Evolutionary conservation across 2,113 vertebrate genomes (phyloP).

Genomic region (Ammodytes marinus): DNA sequence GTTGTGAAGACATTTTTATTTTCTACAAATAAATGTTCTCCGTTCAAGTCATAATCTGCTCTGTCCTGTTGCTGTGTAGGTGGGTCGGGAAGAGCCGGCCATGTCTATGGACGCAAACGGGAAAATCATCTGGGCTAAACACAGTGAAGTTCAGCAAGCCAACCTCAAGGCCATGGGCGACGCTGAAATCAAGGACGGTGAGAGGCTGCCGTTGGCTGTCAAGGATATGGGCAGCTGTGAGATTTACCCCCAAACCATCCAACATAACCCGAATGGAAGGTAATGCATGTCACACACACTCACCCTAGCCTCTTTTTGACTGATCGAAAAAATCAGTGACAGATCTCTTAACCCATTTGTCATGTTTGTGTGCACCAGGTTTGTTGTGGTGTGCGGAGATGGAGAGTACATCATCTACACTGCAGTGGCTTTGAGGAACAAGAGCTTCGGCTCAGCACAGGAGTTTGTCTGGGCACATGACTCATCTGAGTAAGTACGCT

Average conservation of each 20-base stretch:
- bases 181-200: slow-evolving; percentile 97
- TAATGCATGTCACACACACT: slow-evolving; percentile 58
- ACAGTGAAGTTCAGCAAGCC: slow-evolving; percentile 98
- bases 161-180: slow-evolving; percentile 99
- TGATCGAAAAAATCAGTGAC: too few relatives aligned
- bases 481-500: slow-evolving; percentile 94
- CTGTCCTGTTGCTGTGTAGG: slow-evolving; percentile 78
- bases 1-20: neutral
- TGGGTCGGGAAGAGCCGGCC: slow-evolving; percentile 97
- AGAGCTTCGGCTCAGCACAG: slow-evolving; percentile 98
- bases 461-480: slow-evolving; percentile 99
- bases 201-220: slow-evolving; percentile 95
- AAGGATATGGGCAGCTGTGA: slow-evolving; percentile 99
- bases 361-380: slow-evolving; percentile 76
- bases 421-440: slow-evolving; percentile 98
- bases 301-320: neutral
- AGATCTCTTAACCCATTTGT: neutral
- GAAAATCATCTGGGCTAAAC: slow-evolving; percentile 99
- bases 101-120: slow-evolving; percentile 99
- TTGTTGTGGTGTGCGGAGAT: slow-evolving; percentile 98
- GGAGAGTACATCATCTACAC: slow-evolving; percentile 99
- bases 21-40: neutral
- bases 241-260: slow-evolving; percentile 99
- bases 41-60: neutral
- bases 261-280: slow-evolving; percentile 98